Conservation (phyloP, 92 coral and sea anemone species). For the Parazoanthus atlanticus region DNA sequence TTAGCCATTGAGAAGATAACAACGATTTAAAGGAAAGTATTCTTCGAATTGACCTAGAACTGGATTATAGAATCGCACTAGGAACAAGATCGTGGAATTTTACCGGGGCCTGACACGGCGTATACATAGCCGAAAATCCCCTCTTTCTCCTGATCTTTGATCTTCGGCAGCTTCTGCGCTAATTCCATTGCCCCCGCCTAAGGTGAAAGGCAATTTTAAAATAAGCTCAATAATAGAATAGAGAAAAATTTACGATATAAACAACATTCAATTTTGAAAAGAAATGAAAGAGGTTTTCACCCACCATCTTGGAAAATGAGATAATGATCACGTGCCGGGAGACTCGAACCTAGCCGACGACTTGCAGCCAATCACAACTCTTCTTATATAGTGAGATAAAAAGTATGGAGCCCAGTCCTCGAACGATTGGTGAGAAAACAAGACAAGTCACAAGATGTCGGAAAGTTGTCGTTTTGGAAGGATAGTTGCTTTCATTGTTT, state of each 20-base stretch:
- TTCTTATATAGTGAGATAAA: not conserved
- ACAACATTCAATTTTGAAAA: conserved; percentile 7
- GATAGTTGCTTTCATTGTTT: not conserved
- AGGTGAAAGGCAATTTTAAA: not conserved
- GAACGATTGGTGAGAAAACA: not conserved
- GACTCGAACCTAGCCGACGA: conserved; percentile 25
- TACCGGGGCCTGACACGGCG: conserved; percentile 99
- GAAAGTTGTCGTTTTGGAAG: not conserved
- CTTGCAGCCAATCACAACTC: conserved; percentile 18
- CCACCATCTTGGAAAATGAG: conserved; percentile 96
- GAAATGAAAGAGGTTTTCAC: conserved; percentile 47
- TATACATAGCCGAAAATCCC: conserved; percentile 91
- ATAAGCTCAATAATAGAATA: not conserved
- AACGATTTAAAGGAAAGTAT: not conserved
- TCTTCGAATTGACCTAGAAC: not conserved
- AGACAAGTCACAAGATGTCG: conserved; percentile 20
- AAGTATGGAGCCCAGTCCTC: conserved; percentile 24
- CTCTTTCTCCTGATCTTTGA: conserved; percentile 85
- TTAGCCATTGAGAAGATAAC: not conserved
- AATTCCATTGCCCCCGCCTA: conserved; percentile 97
- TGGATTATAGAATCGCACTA: not conserved
- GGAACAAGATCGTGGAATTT: conserved; percentile 6
- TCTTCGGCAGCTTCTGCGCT: conserved; percentile 79
- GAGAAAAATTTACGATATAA: conserved; percentile 6
- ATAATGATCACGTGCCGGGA: conserved; percentile 79